Conservation (phyloP, 2,797 vertebrate species). For the Onychomys torridus region DNA sequence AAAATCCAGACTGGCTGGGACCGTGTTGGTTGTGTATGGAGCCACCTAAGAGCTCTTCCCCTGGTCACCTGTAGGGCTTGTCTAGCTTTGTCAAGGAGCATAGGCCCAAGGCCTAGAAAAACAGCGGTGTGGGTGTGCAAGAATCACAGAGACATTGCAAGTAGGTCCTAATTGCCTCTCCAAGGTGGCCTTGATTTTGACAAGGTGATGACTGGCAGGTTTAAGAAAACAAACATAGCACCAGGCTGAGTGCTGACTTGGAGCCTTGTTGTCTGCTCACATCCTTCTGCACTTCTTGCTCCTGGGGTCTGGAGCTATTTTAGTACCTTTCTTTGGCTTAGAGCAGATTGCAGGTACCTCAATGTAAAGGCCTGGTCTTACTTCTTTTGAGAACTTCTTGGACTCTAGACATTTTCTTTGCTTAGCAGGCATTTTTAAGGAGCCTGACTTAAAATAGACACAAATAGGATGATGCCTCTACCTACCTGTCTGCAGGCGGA, state of each 20-base stretch:
- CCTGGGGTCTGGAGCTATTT: neutral
- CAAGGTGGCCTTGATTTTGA: constrained; percentile 67
- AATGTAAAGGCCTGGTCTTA: constrained; percentile 47
- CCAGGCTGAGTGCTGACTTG: constrained; percentile 34
- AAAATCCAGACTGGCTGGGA: neutral
- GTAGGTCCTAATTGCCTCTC: constrained; percentile 37
- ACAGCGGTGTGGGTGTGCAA: constrained; percentile 72
- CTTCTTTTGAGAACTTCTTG: neutral
- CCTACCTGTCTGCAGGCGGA: constrained; percentile 9
- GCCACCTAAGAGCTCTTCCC: neutral
- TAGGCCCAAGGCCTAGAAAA: constrained; percentile 69
- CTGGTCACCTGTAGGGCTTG: constrained; percentile 56
- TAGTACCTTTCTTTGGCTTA: constrained; percentile 41
- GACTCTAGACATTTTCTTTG: neutral
- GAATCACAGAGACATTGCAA: constrained; percentile 67
- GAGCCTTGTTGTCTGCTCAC: neutral
- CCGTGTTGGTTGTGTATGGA: neutral
- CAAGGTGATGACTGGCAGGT: constrained; percentile 65
- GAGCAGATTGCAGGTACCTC: constrained; percentile 24
- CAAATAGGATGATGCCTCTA: neutral
- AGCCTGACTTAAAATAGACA: neutral
- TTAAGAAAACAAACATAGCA: constrained; percentile 76
- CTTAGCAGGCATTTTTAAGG: neutral
- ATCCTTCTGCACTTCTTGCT: constrained; percentile 40
- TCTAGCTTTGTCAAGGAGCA: constrained; percentile 30